Conservation (phyloP, 2,113 vertebrate species). For the Amazona guildingii region DNA sequence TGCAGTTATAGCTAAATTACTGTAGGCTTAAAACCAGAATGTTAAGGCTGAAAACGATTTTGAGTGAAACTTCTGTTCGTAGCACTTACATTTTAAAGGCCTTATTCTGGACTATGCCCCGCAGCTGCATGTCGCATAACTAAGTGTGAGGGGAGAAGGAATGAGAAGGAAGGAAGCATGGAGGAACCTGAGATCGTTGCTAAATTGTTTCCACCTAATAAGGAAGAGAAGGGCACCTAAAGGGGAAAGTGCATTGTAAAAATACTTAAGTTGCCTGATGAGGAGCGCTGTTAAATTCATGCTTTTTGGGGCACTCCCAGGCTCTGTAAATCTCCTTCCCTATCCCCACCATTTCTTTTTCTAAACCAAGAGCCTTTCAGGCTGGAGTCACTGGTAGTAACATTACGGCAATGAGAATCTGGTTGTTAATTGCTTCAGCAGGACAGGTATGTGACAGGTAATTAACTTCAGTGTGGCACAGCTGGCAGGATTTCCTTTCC, state of each 20-base stretch:
- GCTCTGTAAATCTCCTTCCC: neutral
- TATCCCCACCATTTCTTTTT: neutral
- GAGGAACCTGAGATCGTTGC: neutral
- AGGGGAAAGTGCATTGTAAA: neutral
- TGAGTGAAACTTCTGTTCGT: neutral
- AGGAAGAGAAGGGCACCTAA: neutral
- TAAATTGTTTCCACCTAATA: constrained; percentile 13
- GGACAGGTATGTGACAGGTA: neutral
- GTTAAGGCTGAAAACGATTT: neutral
- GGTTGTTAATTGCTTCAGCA: neutral
- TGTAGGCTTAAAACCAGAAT: constrained; percentile 48
- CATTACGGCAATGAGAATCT: neutral
- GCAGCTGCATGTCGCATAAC: neutral
- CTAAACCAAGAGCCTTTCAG: neutral
- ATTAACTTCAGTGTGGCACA: neutral
- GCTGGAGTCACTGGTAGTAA: neutral
- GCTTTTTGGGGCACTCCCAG: neutral
- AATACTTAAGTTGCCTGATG: neutral
- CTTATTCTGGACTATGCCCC: neutral
- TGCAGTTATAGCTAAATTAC: constrained; percentile 27
- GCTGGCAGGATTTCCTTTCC: neutral
- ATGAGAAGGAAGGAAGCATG: constrained; percentile 14
- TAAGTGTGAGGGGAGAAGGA: neutral
- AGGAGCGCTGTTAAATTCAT: neutral
- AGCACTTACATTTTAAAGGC: neutral